Evolutionary conservation across 2,797 vertebrate species (phyloP), one percentile per base, ranked within the genome.

Genomic region (Buphagus erythrorhynchus): DNA sequence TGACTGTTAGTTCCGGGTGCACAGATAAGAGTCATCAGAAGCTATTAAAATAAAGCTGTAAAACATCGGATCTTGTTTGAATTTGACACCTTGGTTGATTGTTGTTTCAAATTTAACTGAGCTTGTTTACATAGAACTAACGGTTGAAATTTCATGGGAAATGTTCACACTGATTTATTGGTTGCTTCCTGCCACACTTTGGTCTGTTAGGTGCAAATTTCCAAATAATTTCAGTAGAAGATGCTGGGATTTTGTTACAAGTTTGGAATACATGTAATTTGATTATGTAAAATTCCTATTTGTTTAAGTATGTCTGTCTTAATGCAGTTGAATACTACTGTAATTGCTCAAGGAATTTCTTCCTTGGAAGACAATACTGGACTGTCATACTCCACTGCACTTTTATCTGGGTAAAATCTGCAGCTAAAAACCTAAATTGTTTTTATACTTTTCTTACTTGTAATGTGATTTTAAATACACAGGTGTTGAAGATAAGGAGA

Each of bases 401-500:
- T 79, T 86, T 28, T 35, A 62, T 36, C 43, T 62, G 38, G 20
- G 29, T 83, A 54, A 88, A 92, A 91, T 76, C 55, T 85, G 26
- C 36, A 85, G 51, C 35, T 78, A 55, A 86, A 88, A 86, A 42
- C 21, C 24, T 55, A 15, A 40, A 36, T 66, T 45, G 5, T 48
- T 94, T 78, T 68, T 29, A 18, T 43, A 31, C 14, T 84, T 85
- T 55, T 65, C 49, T 85, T 77, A 68, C 14, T 52, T 63, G 8
- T 73, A 68, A 95, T 66, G 14, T 67, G 2, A 11, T 93, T 88
- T 73, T 52, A 61, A 68, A 88, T 75, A 62, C 7, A 4, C 86
- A 99, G 99, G 98, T 95, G 97, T 99, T 36, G 99, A 99, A 97
- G 99, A 99, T 94, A 99, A 99, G 97, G 98, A 99, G 78, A 98